Percentiles rank a stretch among this genome's conserved stretches.
Evolutionary conservation across 2,113 vertebrate genomes (phyloP).

Genomic region (Halcyon senegalensis): DNA sequence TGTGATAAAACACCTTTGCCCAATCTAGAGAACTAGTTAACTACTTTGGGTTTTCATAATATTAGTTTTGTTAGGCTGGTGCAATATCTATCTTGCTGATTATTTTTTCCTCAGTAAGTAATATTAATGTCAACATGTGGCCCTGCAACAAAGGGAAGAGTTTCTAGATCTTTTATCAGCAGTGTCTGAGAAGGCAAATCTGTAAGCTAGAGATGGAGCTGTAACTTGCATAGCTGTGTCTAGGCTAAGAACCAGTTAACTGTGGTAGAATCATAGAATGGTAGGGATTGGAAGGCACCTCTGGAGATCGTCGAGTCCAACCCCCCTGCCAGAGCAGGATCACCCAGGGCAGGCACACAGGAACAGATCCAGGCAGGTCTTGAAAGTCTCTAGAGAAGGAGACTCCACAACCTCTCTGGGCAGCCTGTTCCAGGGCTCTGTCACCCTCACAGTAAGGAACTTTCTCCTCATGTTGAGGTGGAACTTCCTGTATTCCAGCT

Average conservation of each 20-base stretch:
- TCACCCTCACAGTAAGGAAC: too few species aligned
- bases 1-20: background rate
- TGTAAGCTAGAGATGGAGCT: background rate
- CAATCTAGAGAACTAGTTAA: background rate
- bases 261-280: too few species aligned
- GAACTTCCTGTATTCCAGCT: too few species aligned
- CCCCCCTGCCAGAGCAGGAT: too few species aligned
- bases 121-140: background rate
- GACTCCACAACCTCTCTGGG: too few species aligned
- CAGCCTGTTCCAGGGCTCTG: too few species aligned
- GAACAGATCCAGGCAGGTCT: too few species aligned
- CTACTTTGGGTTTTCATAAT: background rate
- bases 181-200: background rate
- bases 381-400: too few species aligned
- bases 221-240: background rate
- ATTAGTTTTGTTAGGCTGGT: background rate
- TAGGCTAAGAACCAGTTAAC: background rate
- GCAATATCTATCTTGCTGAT: background rate
- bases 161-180: background rate
- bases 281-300: too few species aligned
- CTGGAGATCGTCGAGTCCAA: too few species aligned
- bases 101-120: background rate
- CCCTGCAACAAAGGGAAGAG: background rate
- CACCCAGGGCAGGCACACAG: too few species aligned
- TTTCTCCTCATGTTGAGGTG: too few species aligned